Evolutionary conservation across 1,140 invertebrate genomes (phyloP), one percentile per base, ranked within the genome.

Genomic region (Vanessa tameamea): DNA sequence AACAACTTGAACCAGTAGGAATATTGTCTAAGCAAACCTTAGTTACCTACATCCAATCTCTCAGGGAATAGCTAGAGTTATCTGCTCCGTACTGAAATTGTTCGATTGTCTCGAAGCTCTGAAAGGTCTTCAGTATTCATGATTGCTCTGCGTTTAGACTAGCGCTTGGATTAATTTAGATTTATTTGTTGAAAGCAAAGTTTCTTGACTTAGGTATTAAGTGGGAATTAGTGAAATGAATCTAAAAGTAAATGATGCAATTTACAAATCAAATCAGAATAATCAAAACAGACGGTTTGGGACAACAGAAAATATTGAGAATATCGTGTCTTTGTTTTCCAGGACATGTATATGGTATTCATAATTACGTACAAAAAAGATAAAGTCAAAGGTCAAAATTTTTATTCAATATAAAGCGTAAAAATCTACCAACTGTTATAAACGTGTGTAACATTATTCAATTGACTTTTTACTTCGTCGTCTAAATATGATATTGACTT

Each of bases 21-120:
- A 6, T 16, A 47, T n/a, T 7, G 12, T 51, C 61, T 15, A 71
- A 71, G 51, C 59, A 47, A 14, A n/a, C 14, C 48, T 26, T 16
- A 51, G 43, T 43, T 53, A 53, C 47, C 69, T 71, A 37, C 69
- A 71, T 71, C 69, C 69, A 71, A 71, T 71, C 69, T 71, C 69
- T 71, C 69, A 71, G 69, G 69, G 61, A 71, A 43, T 61, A 61
- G 26, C 23, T 48, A 71, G 69, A 64, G 50, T 71, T 64, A 61
- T 71, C 69, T 53, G 57, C 26, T 48, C 20, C 23, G 61, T 51
- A 64, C 69, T 61, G 69, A 71, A 71, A 71, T 64, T 71, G 69
- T 71, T 71, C 69, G 69, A 71, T 71, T 71, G 61, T 71, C 69
- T 61, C 59, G 68, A 57, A 71, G 69, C 61, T 53, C 53, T 69